A percentile compares a stretch with the other conserved stretches of the same genome.
These are phyloP conservation scores for Rhodophaea formosa DNA, from an alignment of 2,888 invertebrate genomes.

Conservation along the genomic window DNA sequence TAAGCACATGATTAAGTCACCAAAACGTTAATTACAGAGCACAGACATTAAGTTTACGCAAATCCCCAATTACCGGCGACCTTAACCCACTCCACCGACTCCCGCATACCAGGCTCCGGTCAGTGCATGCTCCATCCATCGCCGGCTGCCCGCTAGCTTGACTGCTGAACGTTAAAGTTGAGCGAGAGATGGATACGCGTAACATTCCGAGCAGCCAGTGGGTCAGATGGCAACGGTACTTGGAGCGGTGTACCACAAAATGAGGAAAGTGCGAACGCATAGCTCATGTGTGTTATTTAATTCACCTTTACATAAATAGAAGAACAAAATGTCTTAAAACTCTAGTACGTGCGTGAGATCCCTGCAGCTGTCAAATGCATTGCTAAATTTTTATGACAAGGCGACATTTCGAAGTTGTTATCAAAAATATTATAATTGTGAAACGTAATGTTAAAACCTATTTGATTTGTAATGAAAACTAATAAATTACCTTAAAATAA, in stretches of 20 bases:
- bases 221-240: slow-evolving; percentile 23
- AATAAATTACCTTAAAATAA: too few species aligned
- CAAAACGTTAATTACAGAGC: neutral
- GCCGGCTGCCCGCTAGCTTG: neutral
- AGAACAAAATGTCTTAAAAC: too few species aligned
- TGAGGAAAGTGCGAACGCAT: neutral
- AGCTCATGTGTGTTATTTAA: neutral
- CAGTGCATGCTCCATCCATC: neutral
- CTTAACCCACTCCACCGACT: slow-evolving; percentile 6
- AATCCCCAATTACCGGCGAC: slow-evolving; percentile 5
- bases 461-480: too few species aligned
- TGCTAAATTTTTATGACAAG: too few species aligned
- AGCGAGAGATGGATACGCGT: slow-evolving; percentile 13
- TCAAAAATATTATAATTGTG: too few species aligned
- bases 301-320: neutral
- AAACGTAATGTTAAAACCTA: too few species aligned
- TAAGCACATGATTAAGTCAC: neutral
- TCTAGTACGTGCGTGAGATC: too few species aligned
- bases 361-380: too few species aligned
- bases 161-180: neutral
- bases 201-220: slow-evolving; percentile 19
- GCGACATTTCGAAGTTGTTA: too few species aligned
- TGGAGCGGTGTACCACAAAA: slow-evolving; percentile 10
- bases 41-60: slow-evolving; percentile 5
- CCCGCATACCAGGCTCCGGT: neutral